A percentile compares a stretch with the other conserved stretches of the same genome.
These are phyloP conservation scores for Tragelaphus imberbis DNA, from an alignment of 2,113 vertebrate genomes.

Conservation along the genomic window DNA sequence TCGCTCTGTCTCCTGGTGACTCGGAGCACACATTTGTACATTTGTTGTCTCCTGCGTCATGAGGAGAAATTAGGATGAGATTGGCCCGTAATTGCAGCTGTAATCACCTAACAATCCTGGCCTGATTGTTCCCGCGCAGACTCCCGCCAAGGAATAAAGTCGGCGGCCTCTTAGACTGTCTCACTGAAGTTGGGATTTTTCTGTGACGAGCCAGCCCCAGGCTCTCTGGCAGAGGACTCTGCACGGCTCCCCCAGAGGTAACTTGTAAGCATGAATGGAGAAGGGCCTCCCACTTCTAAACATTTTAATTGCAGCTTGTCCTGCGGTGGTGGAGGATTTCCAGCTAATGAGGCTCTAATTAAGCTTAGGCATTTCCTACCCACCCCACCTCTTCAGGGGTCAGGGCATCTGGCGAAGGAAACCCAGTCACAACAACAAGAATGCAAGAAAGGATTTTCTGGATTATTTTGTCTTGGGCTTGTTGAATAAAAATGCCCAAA, in stretches of 20 bases:
- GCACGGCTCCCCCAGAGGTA: constrained; percentile 1
- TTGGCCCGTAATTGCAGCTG: not conserved
- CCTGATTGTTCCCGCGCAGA: not conserved
- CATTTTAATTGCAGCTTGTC: constrained; percentile 54
- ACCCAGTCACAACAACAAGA: constrained; percentile 24
- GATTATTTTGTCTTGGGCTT: not conserved
- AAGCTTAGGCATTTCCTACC: constrained; percentile 32
- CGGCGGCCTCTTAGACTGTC: not conserved
- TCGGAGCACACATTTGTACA: not conserved
- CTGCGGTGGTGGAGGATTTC: not conserved
- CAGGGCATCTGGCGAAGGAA: constrained; percentile 35
- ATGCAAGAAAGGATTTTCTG: not conserved
- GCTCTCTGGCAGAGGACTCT: constrained; percentile 22
- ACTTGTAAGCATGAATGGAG: constrained; percentile 47
- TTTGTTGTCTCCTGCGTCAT: not conserved
- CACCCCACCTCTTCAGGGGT: not conserved
- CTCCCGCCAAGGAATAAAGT: not conserved
- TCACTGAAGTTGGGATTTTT: constrained; percentile 24
- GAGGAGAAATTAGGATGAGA: constrained; percentile 35
- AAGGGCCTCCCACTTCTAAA: constrained; percentile 24
- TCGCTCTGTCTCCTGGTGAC: constrained; percentile 14
- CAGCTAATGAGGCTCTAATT: constrained; percentile 57
- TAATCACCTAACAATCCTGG: not conserved
- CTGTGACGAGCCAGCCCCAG: not conserved
- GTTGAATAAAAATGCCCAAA: not conserved